phyloP scores from a whole-genome alignment of 2,797 vertebrate genomes.

The Phoeniculus purpureus region DNA sequence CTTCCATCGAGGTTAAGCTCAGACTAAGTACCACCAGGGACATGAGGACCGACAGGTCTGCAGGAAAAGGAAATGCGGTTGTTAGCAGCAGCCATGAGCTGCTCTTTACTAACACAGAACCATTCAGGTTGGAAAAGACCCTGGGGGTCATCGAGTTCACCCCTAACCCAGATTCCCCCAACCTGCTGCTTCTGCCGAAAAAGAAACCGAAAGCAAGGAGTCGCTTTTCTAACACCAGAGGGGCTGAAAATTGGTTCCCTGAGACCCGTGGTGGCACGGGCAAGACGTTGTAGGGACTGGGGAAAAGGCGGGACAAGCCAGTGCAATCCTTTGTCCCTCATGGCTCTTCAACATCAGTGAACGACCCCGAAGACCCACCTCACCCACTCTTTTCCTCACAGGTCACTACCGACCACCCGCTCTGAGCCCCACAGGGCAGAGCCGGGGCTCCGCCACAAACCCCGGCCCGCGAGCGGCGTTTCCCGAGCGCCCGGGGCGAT shows the following conservation, averaged over 20 bases:
- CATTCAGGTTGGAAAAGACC: too few species aligned
- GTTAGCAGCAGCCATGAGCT: too few species aligned
- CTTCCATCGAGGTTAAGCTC: background rate
- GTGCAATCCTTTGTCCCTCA: fast-evolving
- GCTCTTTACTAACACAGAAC: too few species aligned
- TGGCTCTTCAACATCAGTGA: fast-evolving
- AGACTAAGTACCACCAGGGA: background rate
- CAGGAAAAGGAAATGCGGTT: fast-evolving
- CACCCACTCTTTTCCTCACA: fast-evolving
- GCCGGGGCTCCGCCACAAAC: too few species aligned
- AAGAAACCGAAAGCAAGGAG: background rate
- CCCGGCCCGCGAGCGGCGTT: too few species aligned
- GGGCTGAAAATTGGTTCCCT: background rate
- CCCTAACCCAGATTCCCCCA: too few species aligned
- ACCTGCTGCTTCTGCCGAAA: background rate
- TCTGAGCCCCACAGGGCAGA: fast-evolving
- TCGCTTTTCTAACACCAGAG: background rate
- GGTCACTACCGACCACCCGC: too few species aligned
- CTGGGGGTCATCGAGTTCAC: too few species aligned
- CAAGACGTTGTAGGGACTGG: fast-evolving
- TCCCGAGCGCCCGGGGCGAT: too few species aligned
- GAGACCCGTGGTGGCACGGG: fast-evolving
- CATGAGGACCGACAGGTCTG: fast-evolving
- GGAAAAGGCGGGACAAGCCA: background rate
- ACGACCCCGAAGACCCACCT: background rate